Base-by-base conservation (phyloP, 2,888 invertebrate species). In the Chrysina gloriosa region DNA sequence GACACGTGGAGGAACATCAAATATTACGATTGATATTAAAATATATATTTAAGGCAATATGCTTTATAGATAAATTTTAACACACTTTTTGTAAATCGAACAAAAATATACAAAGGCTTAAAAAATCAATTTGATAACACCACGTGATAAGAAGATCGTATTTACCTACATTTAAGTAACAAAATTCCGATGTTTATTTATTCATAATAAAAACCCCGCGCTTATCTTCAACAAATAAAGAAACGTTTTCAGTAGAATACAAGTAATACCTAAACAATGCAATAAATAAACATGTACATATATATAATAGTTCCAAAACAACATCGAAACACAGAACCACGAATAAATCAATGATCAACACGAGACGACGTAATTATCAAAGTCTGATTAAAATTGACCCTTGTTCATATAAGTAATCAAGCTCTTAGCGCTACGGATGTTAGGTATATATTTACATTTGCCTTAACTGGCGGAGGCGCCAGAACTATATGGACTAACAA, bases 1-100 rank as follows among this genome's bases (percentile, higher is more conserved):
- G 27, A 52, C 64, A 64, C 64, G 52, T 64, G 64, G 64, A 64
- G 14, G 50, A 19, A 64, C 36, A 64, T 50, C 52, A 52, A 52
- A 50, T 47, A 63, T 48, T 21, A 64, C 27, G 31, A 48, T 52
- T 52, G 48, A 63, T 36, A n/a, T n/a, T n/a, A n/a, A n/a, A n/a
- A n/a, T n/a, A n/a, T n/a, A 64, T 27, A 42, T 42, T 61, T 61
- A 25, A 61, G 23, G 42, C 58, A 39, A 42, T 42, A 42, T 42
- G 58, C 39, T 39, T n/a, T 16, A 23, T 42, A 61, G 45, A 45
- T 61, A 61, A 42, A 16, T 42, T 42, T 42, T 42, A 61, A 42
- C 27, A 61, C 25, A 61, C 16, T 61, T 42, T 61, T 61, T 61
- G 58, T 61, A 27, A 61, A 61, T 2, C 42, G 34, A 63, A 63